These are phyloP conservation scores for Eulemur rubriventer DNA, from an alignment of 2,797 vertebrate genomes.

Conservation along the genomic window DNA sequence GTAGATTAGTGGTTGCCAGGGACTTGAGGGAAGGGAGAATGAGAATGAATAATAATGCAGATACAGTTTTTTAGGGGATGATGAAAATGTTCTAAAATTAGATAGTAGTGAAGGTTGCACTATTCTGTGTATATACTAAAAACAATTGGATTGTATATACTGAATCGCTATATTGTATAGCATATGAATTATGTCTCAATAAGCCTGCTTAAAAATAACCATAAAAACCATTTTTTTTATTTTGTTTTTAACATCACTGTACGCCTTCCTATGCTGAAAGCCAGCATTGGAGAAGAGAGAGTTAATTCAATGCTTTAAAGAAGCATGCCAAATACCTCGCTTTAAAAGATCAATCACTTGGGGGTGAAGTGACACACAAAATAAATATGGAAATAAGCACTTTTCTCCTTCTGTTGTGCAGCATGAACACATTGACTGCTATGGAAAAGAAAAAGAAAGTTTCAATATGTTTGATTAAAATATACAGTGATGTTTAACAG, in stretches of 20 bases:
- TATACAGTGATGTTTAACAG: neutral
- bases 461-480: neutral
- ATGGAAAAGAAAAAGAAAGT: neutral
- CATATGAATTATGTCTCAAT: neutral
- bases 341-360: constrained; percentile 41
- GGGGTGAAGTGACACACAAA: neutral
- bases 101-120: neutral
- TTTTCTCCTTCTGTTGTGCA: constrained; percentile 25
- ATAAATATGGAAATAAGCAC: constrained; percentile 42
- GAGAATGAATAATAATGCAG: neutral
- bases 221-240: neutral
- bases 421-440: neutral
- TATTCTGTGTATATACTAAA: neutral
- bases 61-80: neutral
- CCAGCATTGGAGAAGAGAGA: neutral
- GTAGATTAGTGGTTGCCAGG: neutral
- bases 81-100: constrained; percentile 2
- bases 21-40: neutral
- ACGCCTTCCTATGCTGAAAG: neutral
- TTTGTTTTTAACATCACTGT: neutral
- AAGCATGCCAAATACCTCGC: neutral
- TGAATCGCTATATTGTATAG: neutral
- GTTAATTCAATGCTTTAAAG: neutral
- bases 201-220: neutral
- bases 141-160: neutral